Conservation (phyloP, 2,888 invertebrate genomes). For the Meghimatium bilineatum region DNA sequence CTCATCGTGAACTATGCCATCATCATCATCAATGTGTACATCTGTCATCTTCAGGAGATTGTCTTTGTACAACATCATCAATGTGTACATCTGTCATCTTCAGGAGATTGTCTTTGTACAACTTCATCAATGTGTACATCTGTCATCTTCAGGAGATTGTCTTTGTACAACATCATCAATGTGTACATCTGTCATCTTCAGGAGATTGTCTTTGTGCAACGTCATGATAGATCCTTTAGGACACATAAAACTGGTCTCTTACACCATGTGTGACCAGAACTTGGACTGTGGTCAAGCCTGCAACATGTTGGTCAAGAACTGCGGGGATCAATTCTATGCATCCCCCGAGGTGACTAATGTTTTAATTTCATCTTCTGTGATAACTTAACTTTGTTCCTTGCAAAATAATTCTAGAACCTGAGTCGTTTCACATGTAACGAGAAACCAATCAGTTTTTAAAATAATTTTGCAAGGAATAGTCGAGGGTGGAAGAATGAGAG, state of each 20-base stretch:
- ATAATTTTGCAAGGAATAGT: too few relatives aligned
- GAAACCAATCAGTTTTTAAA: too few relatives aligned
- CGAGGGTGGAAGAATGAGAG: too few relatives aligned
- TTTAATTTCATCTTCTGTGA: too few relatives aligned
- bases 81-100: background rate
- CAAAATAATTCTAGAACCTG: too few relatives aligned
- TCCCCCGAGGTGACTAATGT: conserved; percentile 30
- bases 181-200: background rate
- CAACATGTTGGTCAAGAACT: conserved; percentile 40
- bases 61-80: background rate
- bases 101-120: conserved; percentile 41
- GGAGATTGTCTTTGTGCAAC: conserved; percentile 38
- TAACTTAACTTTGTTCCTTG: too few relatives aligned
- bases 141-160: conserved; percentile 28
- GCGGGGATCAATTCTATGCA: conserved; percentile 47
- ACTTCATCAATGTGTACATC: background rate
- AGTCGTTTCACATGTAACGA: too few relatives aligned
- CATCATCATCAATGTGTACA: too few relatives aligned
- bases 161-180: conserved; percentile 25
- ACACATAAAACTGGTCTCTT: conserved; percentile 26
- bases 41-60: background rate
- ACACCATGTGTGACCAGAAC: conserved; percentile 43
- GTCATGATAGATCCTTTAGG: conserved; percentile 26
- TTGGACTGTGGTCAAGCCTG: conserved; percentile 46
- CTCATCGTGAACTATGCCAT: too few relatives aligned